phyloP scores from a whole-genome alignment of 2,113 vertebrate species.

The Emydura subglobosa region DNA sequence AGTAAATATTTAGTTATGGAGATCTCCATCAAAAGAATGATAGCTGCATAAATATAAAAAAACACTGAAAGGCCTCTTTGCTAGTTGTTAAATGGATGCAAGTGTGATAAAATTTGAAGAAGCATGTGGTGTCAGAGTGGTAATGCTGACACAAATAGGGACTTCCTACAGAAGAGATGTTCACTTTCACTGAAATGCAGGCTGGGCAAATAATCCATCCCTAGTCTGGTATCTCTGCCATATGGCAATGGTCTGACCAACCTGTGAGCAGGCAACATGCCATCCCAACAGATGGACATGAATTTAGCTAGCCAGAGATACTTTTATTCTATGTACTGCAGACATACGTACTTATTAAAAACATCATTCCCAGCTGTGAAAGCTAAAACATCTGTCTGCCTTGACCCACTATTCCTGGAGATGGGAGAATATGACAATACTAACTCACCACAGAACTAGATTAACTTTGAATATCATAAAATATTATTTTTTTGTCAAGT shows the following conservation, averaged over 20 bases:
- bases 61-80: background rate
- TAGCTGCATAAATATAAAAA: background rate
- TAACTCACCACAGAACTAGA: constrained; percentile 24
- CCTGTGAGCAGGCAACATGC: constrained; percentile 56
- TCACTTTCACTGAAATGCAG: constrained; percentile 33
- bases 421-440: constrained; percentile 12
- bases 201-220: constrained; percentile 8
- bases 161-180: background rate
- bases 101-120: background rate
- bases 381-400: constrained; percentile 64
- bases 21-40: background rate
- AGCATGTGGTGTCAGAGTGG: background rate
- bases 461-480: background rate
- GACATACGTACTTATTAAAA: constrained; percentile 57
- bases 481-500: background rate
- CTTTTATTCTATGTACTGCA: constrained; percentile 38
- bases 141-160: background rate
- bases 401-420: constrained; percentile 30
- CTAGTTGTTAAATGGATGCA: background rate
- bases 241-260: constrained; percentile 58
- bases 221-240: constrained; percentile 23
- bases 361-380: constrained; percentile 46
- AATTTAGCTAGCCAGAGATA: constrained; percentile 4
- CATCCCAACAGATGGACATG: constrained; percentile 70
- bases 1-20: background rate